Evolutionary conservation across 30 jellyfish, hydroid and myxozoan species (phyloP).

Genomic region (Hydra vulgaris): DNA sequence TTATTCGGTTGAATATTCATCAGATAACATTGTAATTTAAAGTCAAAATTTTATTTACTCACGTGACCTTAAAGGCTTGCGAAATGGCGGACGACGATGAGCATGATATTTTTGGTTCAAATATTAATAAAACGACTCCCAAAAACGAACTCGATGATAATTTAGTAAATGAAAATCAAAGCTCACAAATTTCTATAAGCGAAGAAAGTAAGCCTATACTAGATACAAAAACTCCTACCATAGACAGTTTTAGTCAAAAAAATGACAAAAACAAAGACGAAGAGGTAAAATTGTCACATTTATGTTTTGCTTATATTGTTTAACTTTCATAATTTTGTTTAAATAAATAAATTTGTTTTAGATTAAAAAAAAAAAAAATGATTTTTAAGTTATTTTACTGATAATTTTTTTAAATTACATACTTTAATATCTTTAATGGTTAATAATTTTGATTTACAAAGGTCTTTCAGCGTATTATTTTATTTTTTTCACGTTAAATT

Average conservation of each 20-base stretch:
- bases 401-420: too few relatives aligned
- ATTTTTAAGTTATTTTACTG: too few relatives aligned
- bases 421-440: too few relatives aligned
- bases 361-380: too few relatives aligned
- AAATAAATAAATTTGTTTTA: too few relatives aligned
- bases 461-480: too few relatives aligned
- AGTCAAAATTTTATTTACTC: not conserved
- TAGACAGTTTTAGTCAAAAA: not conserved
- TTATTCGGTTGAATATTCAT: too few relatives aligned
- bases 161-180: not conserved
- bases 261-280: not conserved
- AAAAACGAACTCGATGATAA: not conserved
- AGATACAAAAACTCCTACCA: not conserved
- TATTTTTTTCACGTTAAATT: too few relatives aligned
- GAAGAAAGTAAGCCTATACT: not conserved
- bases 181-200: not conserved
- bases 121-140: not conserved
- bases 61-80: not conserved
- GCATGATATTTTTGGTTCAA: not conserved
- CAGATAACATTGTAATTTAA: not conserved
- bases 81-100: constrained; percentile 12
- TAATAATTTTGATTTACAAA: too few relatives aligned
- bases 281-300: not conserved
- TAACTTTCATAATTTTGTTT: too few relatives aligned
- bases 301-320: not conserved